Evolutionary conservation across 2,797 vertebrate genomes (phyloP).

Genomic region (Phylloscopus collybita): DNA sequence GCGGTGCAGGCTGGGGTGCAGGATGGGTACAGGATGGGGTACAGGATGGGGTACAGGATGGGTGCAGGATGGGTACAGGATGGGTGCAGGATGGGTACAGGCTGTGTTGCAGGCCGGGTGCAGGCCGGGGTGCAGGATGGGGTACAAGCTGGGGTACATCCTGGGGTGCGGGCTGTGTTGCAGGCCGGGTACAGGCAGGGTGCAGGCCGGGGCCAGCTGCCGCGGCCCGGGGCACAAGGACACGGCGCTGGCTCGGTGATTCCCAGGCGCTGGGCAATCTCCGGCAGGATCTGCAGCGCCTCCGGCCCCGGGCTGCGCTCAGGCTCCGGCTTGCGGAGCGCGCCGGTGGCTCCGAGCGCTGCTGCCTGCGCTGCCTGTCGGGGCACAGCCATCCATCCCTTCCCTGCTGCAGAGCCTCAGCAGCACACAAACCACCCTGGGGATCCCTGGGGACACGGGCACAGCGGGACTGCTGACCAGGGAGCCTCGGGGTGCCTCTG

Average conservation of each 20-base stretch:
- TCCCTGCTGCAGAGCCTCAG: not conserved
- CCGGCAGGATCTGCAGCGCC: not conserved
- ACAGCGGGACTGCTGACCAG: fast-evolving
- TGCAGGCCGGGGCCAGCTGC: not conserved
- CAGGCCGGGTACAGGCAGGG: no score
- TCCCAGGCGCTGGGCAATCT: constrained; percentile 5
- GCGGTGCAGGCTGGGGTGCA: no score
- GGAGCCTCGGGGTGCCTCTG: fast-evolving
- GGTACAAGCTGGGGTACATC: no score
- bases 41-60: no score
- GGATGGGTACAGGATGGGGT: no score
- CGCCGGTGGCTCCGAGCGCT: not conserved
- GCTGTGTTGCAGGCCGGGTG: no score
- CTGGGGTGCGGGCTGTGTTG: no score
- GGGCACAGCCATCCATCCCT: not conserved
- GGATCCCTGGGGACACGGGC: not conserved
- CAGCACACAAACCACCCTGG: not conserved
- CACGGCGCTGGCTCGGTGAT: fast-evolving
- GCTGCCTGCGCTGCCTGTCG: constrained; percentile 1
- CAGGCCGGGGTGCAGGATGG: no score
- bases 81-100: not conserved
- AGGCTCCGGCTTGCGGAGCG: constrained; percentile 18
- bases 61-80: not conserved
- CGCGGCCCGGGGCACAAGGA: fast-evolving
- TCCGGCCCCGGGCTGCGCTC: not conserved